Evolutionary conservation across 2,113 vertebrate species (phyloP).

Genomic region (Hippoglossus stenolepis): DNA sequence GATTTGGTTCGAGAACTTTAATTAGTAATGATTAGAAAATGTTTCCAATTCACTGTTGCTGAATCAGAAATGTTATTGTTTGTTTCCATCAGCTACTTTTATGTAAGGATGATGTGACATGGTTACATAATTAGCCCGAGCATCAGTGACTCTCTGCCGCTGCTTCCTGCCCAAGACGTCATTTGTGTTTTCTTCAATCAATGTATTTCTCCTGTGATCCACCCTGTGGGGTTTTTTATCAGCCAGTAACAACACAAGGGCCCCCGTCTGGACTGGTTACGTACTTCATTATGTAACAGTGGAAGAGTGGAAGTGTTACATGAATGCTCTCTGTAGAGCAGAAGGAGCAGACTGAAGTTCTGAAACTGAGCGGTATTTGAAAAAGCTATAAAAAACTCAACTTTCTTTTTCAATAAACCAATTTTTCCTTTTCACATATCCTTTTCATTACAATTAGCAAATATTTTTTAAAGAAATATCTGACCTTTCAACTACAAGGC

Average conservation of each 20-base stretch:
- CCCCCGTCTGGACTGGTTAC: background rate
- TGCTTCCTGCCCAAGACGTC: background rate
- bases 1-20: background rate
- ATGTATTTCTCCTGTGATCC: background rate
- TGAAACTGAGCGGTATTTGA: background rate
- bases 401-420: background rate
- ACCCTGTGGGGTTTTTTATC: background rate
- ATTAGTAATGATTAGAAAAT: background rate
- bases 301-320: conserved; percentile 11
- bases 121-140: background rate
- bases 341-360: background rate
- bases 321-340: background rate
- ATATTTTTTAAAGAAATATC: too few species aligned
- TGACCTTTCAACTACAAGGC: too few species aligned
- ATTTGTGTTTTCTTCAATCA: background rate
- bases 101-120: background rate
- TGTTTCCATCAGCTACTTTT: background rate
- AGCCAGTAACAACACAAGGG: background rate
- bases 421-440: background rate
- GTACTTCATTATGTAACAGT: conserved; percentile 15
- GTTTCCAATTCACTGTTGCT: background rate
- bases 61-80: background rate
- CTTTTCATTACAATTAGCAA: background rate
- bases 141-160: background rate
- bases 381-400: background rate